Evolutionary conservation across 2,888 invertebrate genomes (phyloP).

Genomic region (Apeira syringaria): DNA sequence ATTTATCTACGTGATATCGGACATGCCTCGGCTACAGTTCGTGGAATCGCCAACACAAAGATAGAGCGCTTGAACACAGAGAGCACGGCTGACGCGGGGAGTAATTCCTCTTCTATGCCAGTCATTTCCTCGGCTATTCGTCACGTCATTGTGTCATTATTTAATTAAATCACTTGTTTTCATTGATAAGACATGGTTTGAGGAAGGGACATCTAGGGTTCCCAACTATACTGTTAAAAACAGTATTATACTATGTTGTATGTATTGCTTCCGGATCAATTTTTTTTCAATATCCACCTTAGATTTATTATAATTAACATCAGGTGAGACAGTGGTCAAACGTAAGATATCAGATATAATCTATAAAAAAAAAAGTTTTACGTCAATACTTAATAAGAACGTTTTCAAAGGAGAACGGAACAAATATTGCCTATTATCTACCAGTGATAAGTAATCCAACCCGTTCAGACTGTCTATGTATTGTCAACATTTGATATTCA

Average conservation of each 20-base stretch:
- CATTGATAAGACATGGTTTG: too few species aligned
- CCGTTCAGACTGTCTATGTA: conserved; percentile 6
- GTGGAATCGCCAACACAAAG: neutral
- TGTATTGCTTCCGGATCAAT: too few species aligned
- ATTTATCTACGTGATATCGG: neutral
- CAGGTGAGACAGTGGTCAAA: too few species aligned
- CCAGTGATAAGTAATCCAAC: conserved; percentile 10
- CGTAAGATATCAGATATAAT: too few species aligned
- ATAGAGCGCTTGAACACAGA: neutral
- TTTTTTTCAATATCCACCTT: too few species aligned
- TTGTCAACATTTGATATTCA: conserved; percentile 17
- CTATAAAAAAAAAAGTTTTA: too few species aligned
- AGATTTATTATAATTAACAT: too few species aligned
- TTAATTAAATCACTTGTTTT: conserved; percentile 7
- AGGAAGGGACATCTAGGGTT: too few species aligned
- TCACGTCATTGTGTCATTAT: conserved; percentile 18
- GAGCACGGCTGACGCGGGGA: conserved; percentile 9
- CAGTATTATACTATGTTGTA: too few species aligned
- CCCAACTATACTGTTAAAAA: too few species aligned
- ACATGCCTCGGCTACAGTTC: conserved; percentile 5
- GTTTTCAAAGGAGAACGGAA: conserved; percentile 38
- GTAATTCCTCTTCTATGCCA: conserved; percentile 16
- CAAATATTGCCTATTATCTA: conserved; percentile 24
- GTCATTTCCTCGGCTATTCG: conserved; percentile 20
- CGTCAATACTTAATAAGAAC: too few species aligned